A percentile compares a stretch with the other conserved stretches of the same genome.
Conservation (phyloP, 2,797 vertebrate genomes). For the Microchirus variegatus region DNA sequence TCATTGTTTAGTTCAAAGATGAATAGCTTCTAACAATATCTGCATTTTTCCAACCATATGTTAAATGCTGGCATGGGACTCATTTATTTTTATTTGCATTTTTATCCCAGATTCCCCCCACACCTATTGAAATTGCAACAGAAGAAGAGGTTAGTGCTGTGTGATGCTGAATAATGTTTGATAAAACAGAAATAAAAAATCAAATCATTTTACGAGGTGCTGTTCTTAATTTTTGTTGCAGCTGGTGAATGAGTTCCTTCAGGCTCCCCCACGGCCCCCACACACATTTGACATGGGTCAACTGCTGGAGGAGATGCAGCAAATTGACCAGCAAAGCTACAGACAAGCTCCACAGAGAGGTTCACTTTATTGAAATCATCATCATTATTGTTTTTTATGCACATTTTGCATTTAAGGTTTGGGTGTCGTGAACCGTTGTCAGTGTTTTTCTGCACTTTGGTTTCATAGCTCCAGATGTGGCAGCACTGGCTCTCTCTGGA, state of each 20-base stretch:
- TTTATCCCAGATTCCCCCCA: slow-evolving; percentile 85
- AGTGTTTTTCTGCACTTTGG: slow-evolving; percentile 1
- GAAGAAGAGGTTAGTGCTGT: slow-evolving; percentile 91
- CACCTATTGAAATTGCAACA: slow-evolving; percentile 90
- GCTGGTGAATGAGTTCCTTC: slow-evolving; percentile 96
- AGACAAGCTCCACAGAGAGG: slow-evolving; percentile 96
- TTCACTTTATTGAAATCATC: slow-evolving; percentile 43
- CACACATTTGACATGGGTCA: slow-evolving; percentile 99
- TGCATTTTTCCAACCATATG: background rate
- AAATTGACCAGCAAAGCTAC: slow-evolving; percentile 96
- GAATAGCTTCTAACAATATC: background rate
- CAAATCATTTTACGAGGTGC: background rate
- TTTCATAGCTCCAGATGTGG: slow-evolving; percentile 91
- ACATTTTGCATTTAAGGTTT: background rate
- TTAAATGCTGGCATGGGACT: background rate
- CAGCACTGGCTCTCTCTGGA: slow-evolving; percentile 93
- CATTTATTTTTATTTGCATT: background rate
- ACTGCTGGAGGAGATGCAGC: slow-evolving; percentile 97
- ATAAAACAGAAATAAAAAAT: background rate
- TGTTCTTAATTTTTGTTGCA: slow-evolving; percentile 58
- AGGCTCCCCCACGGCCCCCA: slow-evolving; percentile 89
- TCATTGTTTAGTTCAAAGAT: slow-evolving; percentile 4
- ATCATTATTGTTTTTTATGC: background rate
- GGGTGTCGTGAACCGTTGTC: background rate
- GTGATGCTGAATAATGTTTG: background rate